These are phyloP conservation scores for Oophaga sylvatica DNA, from an alignment of 2,797 vertebrate species.

Conservation along the genomic window DNA sequence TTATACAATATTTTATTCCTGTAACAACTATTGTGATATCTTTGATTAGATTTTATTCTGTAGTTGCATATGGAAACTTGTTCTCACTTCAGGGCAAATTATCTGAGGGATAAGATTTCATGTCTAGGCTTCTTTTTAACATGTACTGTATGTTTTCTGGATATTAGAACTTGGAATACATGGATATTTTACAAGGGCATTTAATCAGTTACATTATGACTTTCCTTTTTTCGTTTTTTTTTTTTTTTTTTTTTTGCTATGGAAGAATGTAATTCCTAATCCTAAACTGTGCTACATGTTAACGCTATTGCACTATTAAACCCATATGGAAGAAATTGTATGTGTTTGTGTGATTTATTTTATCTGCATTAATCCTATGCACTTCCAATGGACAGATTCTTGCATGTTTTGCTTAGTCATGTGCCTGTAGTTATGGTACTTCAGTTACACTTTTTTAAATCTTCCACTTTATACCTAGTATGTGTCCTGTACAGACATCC, in stretches of 20 bases:
- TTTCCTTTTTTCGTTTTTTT: neutral
- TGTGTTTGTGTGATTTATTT: neutral
- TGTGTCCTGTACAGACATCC: neutral
- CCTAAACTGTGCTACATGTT: neutral
- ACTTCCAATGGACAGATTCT: neutral
- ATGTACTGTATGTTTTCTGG: neutral
- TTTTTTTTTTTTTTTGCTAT: neutral
- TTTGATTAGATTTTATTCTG: neutral
- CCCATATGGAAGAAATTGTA: neutral
- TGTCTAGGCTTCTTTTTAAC: conserved; percentile 31
- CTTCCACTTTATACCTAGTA: neutral
- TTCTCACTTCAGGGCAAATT: neutral
- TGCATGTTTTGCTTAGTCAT: neutral
- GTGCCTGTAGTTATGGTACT: neutral
- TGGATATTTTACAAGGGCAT: conserved; percentile 29
- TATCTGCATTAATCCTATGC: neutral
- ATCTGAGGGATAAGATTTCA: conserved; percentile 24
- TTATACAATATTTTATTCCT: neutral
- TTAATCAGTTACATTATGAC: neutral
- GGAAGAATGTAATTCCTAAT: neutral
- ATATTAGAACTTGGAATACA: neutral
- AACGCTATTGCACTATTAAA: conserved; percentile 12
- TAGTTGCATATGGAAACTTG: neutral
- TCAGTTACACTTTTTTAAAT: neutral
- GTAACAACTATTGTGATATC: neutral